Evolutionary conservation across 1,140 invertebrate genomes (phyloP), one percentile per base, ranked within the genome.

Genomic region (Neodiprion virginianus): DNA sequence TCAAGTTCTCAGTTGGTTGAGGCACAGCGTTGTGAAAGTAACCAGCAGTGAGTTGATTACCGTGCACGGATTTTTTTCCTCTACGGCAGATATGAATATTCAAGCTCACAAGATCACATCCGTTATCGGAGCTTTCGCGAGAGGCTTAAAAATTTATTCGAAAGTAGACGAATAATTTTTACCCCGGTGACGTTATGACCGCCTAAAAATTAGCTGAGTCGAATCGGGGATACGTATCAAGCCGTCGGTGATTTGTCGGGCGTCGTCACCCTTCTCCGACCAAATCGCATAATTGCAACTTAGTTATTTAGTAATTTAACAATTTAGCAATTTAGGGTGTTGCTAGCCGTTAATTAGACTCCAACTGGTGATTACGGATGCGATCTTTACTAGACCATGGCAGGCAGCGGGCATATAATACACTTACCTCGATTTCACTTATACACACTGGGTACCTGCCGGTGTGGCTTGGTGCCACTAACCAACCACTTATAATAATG

Each of bases 391-490:
- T 88, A 88, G 87, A 88, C 86, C 87, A 87, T 86, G 78, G 78
- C 77, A 81, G 82, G 85, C 86, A 87, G 71, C 81, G 79, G 79
- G 85, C 87, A 88, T 88, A 88, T 87, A 88, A 87, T 88, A 88
- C 80, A 88, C 87, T 88, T 88, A 88, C 87, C 87, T 88, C 87
- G 86, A 88, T 88, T 88, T 88, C 87, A 88, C 87, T 82, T 79
- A 80, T 78, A 75, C 80, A 79, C 77, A 75, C 75, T 21, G 28
- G 28, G 28, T 48, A 23, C 21, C 47, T 50, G 12, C 47, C 23
- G 53, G 10, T 50, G 8, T 47, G 17, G 70, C 70, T 17, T 47
- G 53, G 21, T 49, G 65, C 40, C 65, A 50, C 69, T 76, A 76
- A 77, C 67, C 65, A 76, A 49, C 71, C 69, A 74, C 66, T 74